A percentile compares a stretch with the other conserved stretches of the same genome.
These are phyloP conservation scores for Jordanella pulchra DNA, from an alignment of 2,797 vertebrate genomes.

Conservation along the genomic window DNA sequence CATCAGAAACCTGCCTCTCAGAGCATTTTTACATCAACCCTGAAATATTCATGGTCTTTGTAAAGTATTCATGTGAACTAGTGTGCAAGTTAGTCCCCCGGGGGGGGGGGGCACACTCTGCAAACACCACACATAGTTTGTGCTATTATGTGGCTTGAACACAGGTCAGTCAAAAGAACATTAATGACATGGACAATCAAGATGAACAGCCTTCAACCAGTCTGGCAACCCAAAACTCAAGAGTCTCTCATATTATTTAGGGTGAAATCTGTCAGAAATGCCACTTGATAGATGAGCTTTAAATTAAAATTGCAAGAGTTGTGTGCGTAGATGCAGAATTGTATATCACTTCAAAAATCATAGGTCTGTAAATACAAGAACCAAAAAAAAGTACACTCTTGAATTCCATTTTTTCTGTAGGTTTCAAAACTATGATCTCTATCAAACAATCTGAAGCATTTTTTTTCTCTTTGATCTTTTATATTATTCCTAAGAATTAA, in stretches of 20 bases:
- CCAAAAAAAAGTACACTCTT: background rate
- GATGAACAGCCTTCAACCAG: slow-evolving; percentile 35
- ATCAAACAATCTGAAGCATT: background rate
- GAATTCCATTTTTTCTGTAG: background rate
- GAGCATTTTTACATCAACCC: slow-evolving; percentile 76
- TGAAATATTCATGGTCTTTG: slow-evolving; percentile 80
- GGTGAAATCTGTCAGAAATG: background rate
- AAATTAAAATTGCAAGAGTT: background rate
- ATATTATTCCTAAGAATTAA: background rate
- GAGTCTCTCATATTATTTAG: slow-evolving; percentile 1
- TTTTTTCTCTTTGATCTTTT: background rate
- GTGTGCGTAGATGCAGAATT: background rate
- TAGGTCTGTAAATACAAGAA: background rate
- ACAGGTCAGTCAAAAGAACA: slow-evolving; percentile 58
- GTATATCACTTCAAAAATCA: no score
- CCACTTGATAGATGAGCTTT: background rate
- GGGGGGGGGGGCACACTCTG: slow-evolving; percentile 58
- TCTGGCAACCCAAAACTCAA: slow-evolving; percentile 20
- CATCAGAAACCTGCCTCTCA: slow-evolving; percentile 71
- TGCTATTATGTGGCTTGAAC: slow-evolving; percentile 64
- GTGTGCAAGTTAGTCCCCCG: slow-evolving; percentile 71
- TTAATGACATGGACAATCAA: slow-evolving; percentile 64
- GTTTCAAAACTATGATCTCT: background rate
- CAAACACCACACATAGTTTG: slow-evolving; percentile 64
- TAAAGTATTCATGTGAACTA: slow-evolving; percentile 80